These are phyloP conservation scores for Sinelater perroti DNA, from an alignment of 2,888 invertebrate genomes.

Conservation along the genomic window DNA sequence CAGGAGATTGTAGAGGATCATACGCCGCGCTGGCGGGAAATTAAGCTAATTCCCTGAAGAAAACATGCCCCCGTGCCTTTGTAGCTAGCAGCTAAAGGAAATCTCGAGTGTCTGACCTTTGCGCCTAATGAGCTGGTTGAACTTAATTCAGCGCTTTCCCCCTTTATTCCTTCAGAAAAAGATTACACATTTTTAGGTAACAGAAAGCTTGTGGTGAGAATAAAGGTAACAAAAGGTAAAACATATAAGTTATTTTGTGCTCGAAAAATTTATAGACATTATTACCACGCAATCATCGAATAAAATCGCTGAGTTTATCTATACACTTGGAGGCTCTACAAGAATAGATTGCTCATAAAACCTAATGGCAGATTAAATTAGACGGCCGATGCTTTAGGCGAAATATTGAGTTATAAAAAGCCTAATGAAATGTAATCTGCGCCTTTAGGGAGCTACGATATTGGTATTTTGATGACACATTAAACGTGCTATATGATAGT, in stretches of 20 bases:
- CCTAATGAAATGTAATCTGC: conserved; percentile 7
- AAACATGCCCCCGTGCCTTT: neutral
- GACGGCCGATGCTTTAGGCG: conserved; percentile 13
- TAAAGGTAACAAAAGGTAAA: too few species aligned
- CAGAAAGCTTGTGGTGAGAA: too few species aligned
- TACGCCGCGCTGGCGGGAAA: conserved; percentile 4
- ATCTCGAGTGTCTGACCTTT: neutral
- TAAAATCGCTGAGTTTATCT: conserved; percentile 18
- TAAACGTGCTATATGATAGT: too few species aligned
- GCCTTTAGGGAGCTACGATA: too few species aligned
- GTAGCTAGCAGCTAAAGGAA: neutral
- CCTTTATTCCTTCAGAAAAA: too few species aligned
- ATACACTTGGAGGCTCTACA: conserved; percentile 8
- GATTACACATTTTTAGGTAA: too few species aligned
- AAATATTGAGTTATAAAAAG: conserved; percentile 11
- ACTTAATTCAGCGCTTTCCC: too few species aligned
- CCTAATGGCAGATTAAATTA: conserved; percentile 11
- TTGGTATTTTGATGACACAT: too few species aligned
- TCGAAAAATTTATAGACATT: too few species aligned
- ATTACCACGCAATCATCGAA: conserved; percentile 9
- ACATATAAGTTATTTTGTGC: too few species aligned
- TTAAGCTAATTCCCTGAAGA: conserved; percentile 13
- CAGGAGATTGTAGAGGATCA: conserved; percentile 1
- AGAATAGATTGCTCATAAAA: conserved; percentile 14
- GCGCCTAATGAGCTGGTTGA: neutral